Base-by-base conservation (phyloP, 1,140 invertebrate species). In the Nixonia krombeini region DNA sequence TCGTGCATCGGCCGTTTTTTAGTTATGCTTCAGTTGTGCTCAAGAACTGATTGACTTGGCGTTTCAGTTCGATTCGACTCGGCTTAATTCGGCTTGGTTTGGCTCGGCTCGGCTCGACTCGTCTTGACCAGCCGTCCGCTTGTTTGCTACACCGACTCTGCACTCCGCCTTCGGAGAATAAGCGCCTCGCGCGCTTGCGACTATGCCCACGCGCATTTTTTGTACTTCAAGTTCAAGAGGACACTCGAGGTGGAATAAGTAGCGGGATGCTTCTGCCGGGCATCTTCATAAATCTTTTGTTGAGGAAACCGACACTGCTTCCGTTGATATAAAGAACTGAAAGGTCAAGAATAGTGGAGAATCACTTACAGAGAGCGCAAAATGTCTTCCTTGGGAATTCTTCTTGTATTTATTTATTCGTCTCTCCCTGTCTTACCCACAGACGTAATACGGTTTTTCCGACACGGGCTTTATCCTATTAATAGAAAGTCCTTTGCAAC, bases 271-370 rank as follows among this genome's bases (percentile, higher is more conserved):
- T 63, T 67, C 73, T 73, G 67, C 47, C 70, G 68, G 71, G 59
- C 49, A 69, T 63, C 64, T 76, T 76, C 72, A 73, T 78, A 76
- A 76, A 78, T 75, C 74, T 78, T 76, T 78, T 78, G 70, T 76
- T 59, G 65, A 65, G 65, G 63, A 78, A 70, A 73, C 70, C 55
- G 66, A 61, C 68, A 62, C 37, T 63, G 40, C 56, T 55, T 67
- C 17, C 45, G 56, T 62, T 70, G 73, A 74, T 75, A 64, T 63
- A 61, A 55, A 44, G 50, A 67, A 76, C 74, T 70, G 66, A 76
- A 78, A 78, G 73, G 73, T 76, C 74, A 75, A 76, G 75, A 76
- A 70, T 64, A 50, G 41, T 41, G 56, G 53, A 49, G 58, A 63
- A 62, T 57, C 58, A 58, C 49, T 63, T 59, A 61, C 57, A 59